Conservation (phyloP, 2,888 invertebrate species). For the Matsumyia berberina region DNA sequence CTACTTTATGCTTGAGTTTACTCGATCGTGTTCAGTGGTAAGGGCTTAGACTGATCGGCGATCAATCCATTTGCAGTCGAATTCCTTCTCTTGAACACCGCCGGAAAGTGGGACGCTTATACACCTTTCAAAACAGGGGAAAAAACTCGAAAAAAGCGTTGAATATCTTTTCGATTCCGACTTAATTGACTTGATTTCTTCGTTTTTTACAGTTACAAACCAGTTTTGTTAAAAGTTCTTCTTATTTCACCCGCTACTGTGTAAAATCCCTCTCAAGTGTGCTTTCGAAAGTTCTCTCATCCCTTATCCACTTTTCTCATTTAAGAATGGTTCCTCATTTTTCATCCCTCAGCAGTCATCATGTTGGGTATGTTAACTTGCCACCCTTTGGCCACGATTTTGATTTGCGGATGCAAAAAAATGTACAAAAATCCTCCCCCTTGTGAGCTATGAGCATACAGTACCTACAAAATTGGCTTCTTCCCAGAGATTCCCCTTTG, state of each 20-base stretch:
- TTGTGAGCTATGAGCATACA: conserved; percentile 1
- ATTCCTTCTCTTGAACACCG: too few species aligned
- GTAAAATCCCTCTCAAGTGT: conserved; percentile 6
- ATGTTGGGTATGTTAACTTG: neutral
- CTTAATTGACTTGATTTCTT: too few species aligned
- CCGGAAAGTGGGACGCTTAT: too few species aligned
- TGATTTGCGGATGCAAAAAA: conserved; percentile 54
- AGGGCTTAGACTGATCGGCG: too few species aligned
- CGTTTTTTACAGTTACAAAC: too few species aligned
- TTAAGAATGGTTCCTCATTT: conserved; percentile 1
- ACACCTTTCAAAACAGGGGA: too few species aligned
- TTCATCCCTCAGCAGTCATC: neutral
- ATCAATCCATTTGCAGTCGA: too few species aligned
- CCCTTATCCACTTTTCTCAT: neutral
- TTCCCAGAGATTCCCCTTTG: conserved; percentile 11
- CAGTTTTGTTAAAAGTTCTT: neutral
- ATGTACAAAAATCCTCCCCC: conserved; percentile 25
- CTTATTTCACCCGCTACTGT: conserved; percentile 8
- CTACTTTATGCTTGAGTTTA: too few species aligned
- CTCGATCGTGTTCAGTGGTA: too few species aligned
- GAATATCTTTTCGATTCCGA: too few species aligned
- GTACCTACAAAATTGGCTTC: conserved; percentile 17
- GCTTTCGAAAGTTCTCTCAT: conserved; percentile 19
- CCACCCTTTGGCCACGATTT: conserved; percentile 6
- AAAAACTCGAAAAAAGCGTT: too few species aligned